phyloP scores from a whole-genome alignment of 2,888 invertebrate species.

The Drosophila koepferae region DNA sequence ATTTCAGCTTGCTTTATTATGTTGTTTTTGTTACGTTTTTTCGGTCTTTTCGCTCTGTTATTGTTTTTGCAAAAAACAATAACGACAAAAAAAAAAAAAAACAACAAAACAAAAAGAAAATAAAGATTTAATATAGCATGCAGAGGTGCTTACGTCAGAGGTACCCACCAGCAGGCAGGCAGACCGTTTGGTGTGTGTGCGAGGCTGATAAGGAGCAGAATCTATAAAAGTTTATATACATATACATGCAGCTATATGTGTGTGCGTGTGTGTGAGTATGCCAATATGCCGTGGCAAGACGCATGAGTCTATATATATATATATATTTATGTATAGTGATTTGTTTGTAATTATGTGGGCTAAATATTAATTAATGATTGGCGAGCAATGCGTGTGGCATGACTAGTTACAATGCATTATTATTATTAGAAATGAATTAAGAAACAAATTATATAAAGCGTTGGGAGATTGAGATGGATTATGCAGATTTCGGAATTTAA shows the following conservation, averaged over 20 bases:
- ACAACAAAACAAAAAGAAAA: constrained; percentile 35
- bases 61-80: constrained; percentile 23
- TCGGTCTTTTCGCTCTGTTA: constrained; percentile 25
- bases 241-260: not conserved
- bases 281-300: constrained; percentile 22
- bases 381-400: not conserved
- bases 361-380: constrained; percentile 10
- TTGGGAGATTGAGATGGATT: not conserved
- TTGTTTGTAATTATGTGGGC: constrained; percentile 19
- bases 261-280: not conserved
- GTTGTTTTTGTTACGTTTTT: constrained; percentile 33
- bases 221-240: constrained; percentile 45
- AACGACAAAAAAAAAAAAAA: constrained; percentile 40
- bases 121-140: constrained; percentile 65
- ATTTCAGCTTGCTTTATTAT: constrained; percentile 19
- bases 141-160: constrained; percentile 68
- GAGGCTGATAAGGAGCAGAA: constrained; percentile 65
- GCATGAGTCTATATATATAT: constrained; percentile 8
- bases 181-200: constrained; percentile 32
- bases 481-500: too few species aligned
- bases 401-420: not conserved
- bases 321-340: constrained; percentile 13
- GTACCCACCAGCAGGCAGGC: constrained; percentile 28
- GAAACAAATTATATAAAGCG: not conserved
- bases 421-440: not conserved